Evolutionary conservation across 2,888 invertebrate species (phyloP), one percentile per base, ranked within the genome.

Genomic region (Byasa hedistus): DNA sequence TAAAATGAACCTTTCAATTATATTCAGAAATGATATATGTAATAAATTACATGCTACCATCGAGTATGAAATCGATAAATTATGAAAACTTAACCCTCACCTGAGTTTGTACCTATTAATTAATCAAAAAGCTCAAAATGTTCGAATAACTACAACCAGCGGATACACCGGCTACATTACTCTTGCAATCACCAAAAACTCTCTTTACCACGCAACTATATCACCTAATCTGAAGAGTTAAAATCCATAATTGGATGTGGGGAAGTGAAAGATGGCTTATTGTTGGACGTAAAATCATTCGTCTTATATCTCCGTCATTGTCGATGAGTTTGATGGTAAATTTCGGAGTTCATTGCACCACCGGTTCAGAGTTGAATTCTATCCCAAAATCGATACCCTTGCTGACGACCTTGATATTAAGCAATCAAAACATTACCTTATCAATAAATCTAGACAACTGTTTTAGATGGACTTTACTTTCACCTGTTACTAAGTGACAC

Each of bases 111-210:
- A 73, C 77, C 70, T 69, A 78, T 76, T 82, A 79, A 84, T 83
- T 84, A 84, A 83, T 84, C 82, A 85, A 75, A 74, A 74, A 74
- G 73, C 65, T 75, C 68, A 71, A 77, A 75, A 81, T 77, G 75
- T 78, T 78, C 79, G 80, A 79, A 79, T 77, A 79, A 82, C 83
- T 84, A 80, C 80, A 75, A 77, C 71, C 68, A 75, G 71, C 77
- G 79, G 77, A 78, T 73, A 69, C 59, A 64, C 65, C 44, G 36
- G 60, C 67, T 67, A 61, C 60, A 63, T 58, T 56, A 27, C 44
- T 64, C 54, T 39, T 55, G 55, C 39, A 58, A 5, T 21, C 36
- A 24, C 5, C 54, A 59, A 55, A 54, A 54, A 23, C 21, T 17
- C 23, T 27, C n/a, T 51, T 7, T n/a, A 32, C 8, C 61, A 61